Evolutionary conservation across 2,797 vertebrate genomes (phyloP), one percentile per base, ranked within the genome.

Genomic region (Thalassophryne amazonica): DNA sequence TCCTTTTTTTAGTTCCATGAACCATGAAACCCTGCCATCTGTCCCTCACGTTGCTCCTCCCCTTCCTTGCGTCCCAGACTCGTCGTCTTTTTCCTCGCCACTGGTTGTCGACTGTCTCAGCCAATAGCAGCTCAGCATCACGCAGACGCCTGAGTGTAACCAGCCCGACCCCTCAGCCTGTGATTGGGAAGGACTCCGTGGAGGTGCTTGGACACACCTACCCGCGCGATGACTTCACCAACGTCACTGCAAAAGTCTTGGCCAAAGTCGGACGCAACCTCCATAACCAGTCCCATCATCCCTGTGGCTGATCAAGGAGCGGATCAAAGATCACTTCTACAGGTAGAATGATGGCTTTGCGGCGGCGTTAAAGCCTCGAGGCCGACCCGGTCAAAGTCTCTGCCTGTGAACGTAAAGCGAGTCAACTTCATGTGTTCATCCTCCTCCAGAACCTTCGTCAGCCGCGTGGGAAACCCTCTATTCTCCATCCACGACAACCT

Each of bases 291-390:
- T 64, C 60, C 0, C 77, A 94, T 42, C 95, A 98, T 65, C 97
- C 96, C 81, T 99, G 49, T 98, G 97, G 94, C 89, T 98, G 13
- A 85, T 97, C 41, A 97, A 97, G 66, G 95, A 99, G 70, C 86
- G 93, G 1, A 93, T 99, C 64, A 98, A 96, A 81, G 87, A 91
- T 3, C 92, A 96, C 69, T 95, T 99, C 75, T 97, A 96, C 73
- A 84, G 83, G 85, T 87, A 37, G n/a, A n/a, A n/a, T n/a, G n/a
- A n/a, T n/a, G n/a, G n/a, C n/a, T n/a, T n/a, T n/a, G n/a, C n/a
- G n/a, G n/a, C n/a, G n/a, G n/a, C n/a, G n/a, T n/a, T n/a, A n/a
- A n/a, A n/a, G n/a, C n/a, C n/a, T n/a, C n/a, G n/a, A n/a, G n/a
- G n/a, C n/a, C n/a, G n/a, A n/a, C n/a, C n/a, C n/a, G n/a, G n/a